These are phyloP conservation scores for Orthosia gothica DNA, from an alignment of 2,888 invertebrate genomes.

Conservation along the genomic window DNA sequence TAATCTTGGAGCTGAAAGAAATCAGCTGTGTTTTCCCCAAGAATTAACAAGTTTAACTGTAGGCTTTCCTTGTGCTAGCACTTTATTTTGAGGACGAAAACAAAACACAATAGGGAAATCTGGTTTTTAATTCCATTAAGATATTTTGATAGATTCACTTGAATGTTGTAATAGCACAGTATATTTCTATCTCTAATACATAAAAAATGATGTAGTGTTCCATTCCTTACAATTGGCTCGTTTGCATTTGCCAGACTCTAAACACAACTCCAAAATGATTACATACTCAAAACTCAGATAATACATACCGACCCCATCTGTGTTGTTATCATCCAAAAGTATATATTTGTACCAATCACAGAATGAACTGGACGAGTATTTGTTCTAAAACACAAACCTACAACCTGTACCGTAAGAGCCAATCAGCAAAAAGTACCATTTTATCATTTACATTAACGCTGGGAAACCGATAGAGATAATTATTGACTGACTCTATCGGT, in stretches of 20 bases:
- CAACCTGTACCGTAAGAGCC: not conserved
- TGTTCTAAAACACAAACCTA: not conserved
- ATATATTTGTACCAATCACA: too few species aligned
- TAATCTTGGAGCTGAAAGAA: slow-evolving; percentile 32
- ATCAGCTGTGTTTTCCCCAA: not conserved
- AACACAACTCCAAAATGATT: not conserved
- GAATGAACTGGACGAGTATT: not conserved
- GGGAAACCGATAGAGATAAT: slow-evolving; percentile 22
- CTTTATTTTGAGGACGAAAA: not conserved
- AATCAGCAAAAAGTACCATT: not conserved
- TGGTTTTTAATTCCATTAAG: not conserved
- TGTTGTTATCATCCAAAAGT: too few species aligned
- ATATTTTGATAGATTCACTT: too few species aligned
- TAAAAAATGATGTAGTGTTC: not conserved
- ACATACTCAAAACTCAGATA: too few species aligned
- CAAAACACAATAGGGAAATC: not conserved
- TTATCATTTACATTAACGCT: not conserved
- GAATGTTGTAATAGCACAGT: not conserved
- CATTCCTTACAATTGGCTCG: too few species aligned
- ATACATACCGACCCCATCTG: too few species aligned
- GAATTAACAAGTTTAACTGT: slow-evolving; percentile 21
- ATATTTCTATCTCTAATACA: too few species aligned
- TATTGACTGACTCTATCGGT: slow-evolving; percentile 37
- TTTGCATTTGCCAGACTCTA: not conserved
- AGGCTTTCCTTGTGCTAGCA: not conserved